These are phyloP conservation scores for Trinectes maculatus DNA, from an alignment of 2,113 vertebrate genomes.

Conservation along the genomic window DNA sequence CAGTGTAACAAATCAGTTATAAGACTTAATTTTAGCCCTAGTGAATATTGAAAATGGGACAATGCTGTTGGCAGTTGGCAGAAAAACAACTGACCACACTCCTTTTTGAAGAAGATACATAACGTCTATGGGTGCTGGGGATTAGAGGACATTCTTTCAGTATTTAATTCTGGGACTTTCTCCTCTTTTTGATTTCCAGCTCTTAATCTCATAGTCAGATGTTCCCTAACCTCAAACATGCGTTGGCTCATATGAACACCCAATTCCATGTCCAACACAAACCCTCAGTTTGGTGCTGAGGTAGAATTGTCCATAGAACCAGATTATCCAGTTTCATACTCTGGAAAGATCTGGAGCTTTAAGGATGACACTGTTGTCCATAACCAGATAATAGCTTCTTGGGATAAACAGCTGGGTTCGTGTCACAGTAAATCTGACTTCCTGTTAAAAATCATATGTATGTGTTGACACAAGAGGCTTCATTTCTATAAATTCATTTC, in stretches of 20 bases:
- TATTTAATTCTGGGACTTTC: neutral
- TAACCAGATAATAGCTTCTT: slow-evolving; percentile 17
- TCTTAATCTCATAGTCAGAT: neutral
- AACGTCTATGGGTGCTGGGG: neutral
- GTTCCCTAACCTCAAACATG: neutral
- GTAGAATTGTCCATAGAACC: neutral
- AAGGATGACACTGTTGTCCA: neutral
- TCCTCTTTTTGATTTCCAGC: neutral
- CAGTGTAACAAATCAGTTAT: neutral
- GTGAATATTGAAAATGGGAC: neutral
- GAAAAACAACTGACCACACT: neutral
- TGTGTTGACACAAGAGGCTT: too few species aligned
- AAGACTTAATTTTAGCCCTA: neutral
- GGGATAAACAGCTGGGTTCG: neutral
- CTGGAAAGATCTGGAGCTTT: neutral
- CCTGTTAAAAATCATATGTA: neutral
- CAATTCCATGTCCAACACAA: too few species aligned
- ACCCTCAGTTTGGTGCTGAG: neutral
- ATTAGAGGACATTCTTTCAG: neutral
- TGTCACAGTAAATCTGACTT: neutral
- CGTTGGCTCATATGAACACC: neutral
- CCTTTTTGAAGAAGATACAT: neutral
- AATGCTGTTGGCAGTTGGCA: neutral
- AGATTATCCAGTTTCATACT: neutral
- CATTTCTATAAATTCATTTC: too few species aligned